These are phyloP conservation scores for Vanessa tameamea DNA, from an alignment of 1,140 invertebrate genomes.

Conservation along the genomic window DNA sequence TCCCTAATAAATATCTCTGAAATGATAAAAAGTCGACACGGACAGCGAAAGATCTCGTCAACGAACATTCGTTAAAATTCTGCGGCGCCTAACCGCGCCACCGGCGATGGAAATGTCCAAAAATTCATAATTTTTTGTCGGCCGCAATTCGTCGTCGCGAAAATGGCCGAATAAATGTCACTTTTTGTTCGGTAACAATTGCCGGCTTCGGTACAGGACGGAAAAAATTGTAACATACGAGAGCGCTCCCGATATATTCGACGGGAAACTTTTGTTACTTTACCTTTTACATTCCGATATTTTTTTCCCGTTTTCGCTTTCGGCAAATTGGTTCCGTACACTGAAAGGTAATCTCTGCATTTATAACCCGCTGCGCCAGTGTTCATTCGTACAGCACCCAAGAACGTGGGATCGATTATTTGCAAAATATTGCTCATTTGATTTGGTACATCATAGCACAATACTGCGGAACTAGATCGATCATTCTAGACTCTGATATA, in stretches of 20 bases:
- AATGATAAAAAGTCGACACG: conserved; percentile 48
- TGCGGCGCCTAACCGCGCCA: conserved; percentile 45
- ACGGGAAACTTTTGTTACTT: conserved; percentile 53
- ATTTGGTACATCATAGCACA: neutral
- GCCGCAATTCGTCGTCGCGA: conserved; percentile 54
- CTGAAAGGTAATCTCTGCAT: conserved; percentile 28
- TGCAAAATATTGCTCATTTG: neutral
- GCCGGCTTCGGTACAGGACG: conserved; percentile 42
- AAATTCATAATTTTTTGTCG: conserved; percentile 64
- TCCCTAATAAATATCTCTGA: conserved; percentile 48
- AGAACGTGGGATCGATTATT: conserved; percentile 3
- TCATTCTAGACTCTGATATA: neutral
- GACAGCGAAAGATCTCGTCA: conserved; percentile 43
- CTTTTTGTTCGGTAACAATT: conserved; percentile 63
- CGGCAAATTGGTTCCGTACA: conserved; percentile 43
- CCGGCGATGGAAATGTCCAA: conserved; percentile 56
- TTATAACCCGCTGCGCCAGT: conserved; percentile 15
- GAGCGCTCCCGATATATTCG: conserved; percentile 49
- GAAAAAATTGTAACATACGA: conserved; percentile 61
- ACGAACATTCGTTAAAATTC: conserved; percentile 61
- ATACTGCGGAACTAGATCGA: neutral
- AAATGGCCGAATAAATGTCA: conserved; percentile 62
- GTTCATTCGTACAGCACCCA: neutral
- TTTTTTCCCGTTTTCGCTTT: conserved; percentile 39
- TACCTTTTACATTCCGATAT: conserved; percentile 44